A percentile compares a stretch with the other conserved stretches of the same genome.
Conservation (phyloP, 2,797 vertebrate genomes). For the Tiaroga cobitis region DNA sequence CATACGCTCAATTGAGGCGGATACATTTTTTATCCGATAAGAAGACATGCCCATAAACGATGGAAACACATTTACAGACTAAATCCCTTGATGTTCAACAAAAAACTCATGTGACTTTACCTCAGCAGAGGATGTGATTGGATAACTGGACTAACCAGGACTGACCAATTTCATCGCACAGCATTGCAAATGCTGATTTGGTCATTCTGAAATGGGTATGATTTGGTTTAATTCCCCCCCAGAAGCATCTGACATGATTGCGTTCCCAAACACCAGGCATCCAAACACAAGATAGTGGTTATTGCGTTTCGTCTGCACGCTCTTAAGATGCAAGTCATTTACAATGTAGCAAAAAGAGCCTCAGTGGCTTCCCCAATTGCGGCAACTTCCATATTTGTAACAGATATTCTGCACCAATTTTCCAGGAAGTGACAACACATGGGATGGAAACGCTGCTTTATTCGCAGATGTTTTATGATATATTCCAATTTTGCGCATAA, state of each 20-base stretch:
- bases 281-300: not conserved
- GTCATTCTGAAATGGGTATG: not conserved
- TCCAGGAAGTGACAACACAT: not conserved
- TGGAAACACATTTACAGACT: not conserved
- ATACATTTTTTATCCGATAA: not conserved
- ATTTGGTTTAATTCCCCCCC: not conserved
- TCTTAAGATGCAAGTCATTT: not conserved
- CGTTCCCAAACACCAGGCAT: not conserved
- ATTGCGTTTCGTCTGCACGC: not conserved
- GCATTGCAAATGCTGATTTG: not conserved
- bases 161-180: not conserved
- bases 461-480: too few relatives aligned
- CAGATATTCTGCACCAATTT: not conserved
- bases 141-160: not conserved
- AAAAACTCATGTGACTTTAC: not conserved
- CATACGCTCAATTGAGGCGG: not conserved
- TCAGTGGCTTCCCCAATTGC: not conserved
- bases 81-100: not conserved
- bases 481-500: too few relatives aligned
- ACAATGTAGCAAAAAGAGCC: not conserved
- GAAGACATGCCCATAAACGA: not conserved
- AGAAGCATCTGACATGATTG: not conserved
- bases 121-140: not conserved
- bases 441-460: too few relatives aligned
- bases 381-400: not conserved